phyloP scores from a whole-genome alignment of 2,888 invertebrate species.

The Lasius fuliginosus region DNA sequence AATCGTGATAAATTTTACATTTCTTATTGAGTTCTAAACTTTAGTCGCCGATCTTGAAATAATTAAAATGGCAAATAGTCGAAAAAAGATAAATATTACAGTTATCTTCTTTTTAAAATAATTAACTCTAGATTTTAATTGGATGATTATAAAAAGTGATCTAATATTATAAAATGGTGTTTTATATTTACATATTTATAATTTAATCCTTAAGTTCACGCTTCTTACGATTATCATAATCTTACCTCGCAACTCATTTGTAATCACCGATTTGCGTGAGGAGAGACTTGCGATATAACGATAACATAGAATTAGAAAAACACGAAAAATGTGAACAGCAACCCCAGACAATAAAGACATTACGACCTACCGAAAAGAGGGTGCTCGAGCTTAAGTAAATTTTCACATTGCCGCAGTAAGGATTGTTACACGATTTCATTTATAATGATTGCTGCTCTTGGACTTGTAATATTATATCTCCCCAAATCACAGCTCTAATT shows the following conservation, averaged over 20 bases:
- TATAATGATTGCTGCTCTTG: slow-evolving; percentile 49
- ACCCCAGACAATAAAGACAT: slow-evolving; percentile 20
- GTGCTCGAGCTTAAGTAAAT: background rate
- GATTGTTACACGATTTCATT: slow-evolving; percentile 48
- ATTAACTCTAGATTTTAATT: slow-evolving; percentile 18
- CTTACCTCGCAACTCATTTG: background rate
- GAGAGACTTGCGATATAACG: background rate
- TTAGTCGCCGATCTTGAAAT: background rate
- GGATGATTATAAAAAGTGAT: background rate
- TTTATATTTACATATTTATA: background rate
- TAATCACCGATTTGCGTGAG: background rate
- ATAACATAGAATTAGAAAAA: background rate
- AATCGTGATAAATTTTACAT: background rate
- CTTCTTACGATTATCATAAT: background rate
- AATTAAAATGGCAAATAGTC: background rate
- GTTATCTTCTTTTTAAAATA: slow-evolving; percentile 5
- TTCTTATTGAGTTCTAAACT: background rate
- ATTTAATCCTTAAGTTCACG: background rate
- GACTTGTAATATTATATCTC: background rate
- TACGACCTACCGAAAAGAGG: background rate
- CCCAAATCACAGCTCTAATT: background rate
- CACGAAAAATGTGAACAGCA: background rate
- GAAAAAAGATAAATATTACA: background rate
- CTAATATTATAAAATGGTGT: background rate
- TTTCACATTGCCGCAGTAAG: slow-evolving; percentile 36